A percentile compares a stretch with the other conserved stretches of the same genome.
Conservation (phyloP, 2,113 vertebrate species). For the Hemiprocne comata region DNA sequence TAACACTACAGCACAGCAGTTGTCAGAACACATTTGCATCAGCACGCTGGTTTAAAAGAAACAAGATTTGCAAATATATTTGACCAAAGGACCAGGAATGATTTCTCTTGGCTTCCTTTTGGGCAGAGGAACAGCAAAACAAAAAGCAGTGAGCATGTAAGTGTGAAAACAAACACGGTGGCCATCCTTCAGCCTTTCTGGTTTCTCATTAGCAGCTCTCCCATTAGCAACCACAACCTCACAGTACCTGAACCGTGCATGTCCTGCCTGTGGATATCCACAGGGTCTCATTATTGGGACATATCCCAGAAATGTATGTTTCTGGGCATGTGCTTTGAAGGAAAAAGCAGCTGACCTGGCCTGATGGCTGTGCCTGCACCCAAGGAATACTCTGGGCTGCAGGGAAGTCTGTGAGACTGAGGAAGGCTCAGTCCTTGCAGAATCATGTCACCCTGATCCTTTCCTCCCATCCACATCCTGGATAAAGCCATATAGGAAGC, state of each 20-base stretch:
- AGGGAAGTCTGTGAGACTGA: neutral
- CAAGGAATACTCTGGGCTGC: neutral
- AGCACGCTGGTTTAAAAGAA: rapidly evolving
- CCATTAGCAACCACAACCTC: neutral
- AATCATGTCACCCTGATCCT: neutral
- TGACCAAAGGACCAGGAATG: neutral
- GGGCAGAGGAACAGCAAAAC: neutral
- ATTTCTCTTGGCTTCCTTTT: neutral
- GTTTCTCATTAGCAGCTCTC: neutral
- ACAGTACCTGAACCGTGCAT: neutral
- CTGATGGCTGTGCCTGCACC: neutral
- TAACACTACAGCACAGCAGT: neutral
- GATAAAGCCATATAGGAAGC: neutral
- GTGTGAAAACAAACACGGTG: neutral
- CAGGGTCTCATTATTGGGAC: neutral
- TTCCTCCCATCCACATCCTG: neutral
- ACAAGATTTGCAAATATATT: neutral
- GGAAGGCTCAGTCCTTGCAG: neutral
- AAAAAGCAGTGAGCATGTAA: neutral
- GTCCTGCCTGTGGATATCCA: neutral
- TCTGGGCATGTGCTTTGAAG: neutral
- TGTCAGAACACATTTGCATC: neutral
- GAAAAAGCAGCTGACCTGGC: neutral
- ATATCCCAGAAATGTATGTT: neutral
- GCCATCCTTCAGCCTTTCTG: neutral